A percentile compares a stretch with the other conserved stretches of the same genome.
These are phyloP conservation scores for Microplitis deprimator DNA, from an alignment of 2,888 invertebrate species.

Conservation along the genomic window DNA sequence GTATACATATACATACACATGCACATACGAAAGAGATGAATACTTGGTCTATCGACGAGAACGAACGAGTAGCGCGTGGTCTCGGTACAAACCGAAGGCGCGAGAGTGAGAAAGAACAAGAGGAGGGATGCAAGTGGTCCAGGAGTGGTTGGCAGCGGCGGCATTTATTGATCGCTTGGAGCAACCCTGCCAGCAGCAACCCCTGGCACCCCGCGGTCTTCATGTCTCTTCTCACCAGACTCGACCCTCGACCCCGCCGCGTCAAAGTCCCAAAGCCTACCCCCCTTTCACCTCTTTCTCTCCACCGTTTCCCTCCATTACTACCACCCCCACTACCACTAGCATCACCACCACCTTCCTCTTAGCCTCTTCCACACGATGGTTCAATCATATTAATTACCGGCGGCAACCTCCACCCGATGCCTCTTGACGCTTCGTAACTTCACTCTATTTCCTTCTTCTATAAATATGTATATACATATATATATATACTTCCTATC, in stretches of 20 bases:
- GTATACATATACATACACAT: neutral
- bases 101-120: conserved; percentile 20
- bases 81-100: conserved; percentile 16
- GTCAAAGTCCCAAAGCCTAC: conserved; percentile 34
- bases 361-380: conserved; percentile 44
- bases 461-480: neutral
- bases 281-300: conserved; percentile 26
- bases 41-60: conserved; percentile 44
- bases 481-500: neutral
- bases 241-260: conserved; percentile 17
- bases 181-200: conserved; percentile 63
- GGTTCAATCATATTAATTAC: conserved; percentile 67
- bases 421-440: conserved; percentile 45
- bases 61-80: conserved; percentile 18
- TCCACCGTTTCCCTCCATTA: conserved; percentile 42
- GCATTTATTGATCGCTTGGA: conserved; percentile 69
- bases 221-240: conserved; percentile 34
- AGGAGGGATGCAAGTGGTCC: conserved; percentile 56
- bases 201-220: conserved; percentile 45
- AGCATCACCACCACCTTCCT: neutral
- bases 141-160: conserved; percentile 64
- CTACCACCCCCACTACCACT: neutral
- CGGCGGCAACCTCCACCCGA: conserved; percentile 48
- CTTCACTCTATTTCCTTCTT: conserved; percentile 25
- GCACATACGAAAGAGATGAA: conserved; percentile 41